Percentiles rank a stretch among this genome's conserved stretches.
These are phyloP conservation scores for Pseudochaenichthys georgianus DNA, from an alignment of 2,797 vertebrate genomes.

Conservation along the genomic window DNA sequence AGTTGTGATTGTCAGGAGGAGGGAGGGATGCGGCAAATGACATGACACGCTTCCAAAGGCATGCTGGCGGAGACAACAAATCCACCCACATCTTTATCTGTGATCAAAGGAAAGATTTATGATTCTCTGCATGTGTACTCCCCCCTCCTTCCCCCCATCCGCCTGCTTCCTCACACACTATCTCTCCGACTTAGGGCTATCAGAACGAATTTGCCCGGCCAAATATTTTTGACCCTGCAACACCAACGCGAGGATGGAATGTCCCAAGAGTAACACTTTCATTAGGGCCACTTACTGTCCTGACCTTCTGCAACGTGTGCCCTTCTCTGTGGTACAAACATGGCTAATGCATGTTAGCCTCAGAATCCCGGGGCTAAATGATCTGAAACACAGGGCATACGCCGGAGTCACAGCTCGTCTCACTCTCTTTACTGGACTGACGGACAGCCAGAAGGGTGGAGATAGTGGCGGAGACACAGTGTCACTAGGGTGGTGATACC, in stretches of 20 bases:
- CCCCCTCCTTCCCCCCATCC: slow-evolving; percentile 35
- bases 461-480: slow-evolving; percentile 21
- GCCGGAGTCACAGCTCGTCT: slow-evolving; percentile 60
- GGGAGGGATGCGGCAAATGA: slow-evolving; percentile 63
- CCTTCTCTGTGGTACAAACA: slow-evolving; percentile 64
- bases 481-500: slow-evolving; percentile 21
- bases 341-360: slow-evolving; percentile 39
- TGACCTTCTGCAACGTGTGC: slow-evolving; percentile 67
- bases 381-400: slow-evolving; percentile 33
- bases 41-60: slow-evolving; percentile 70
- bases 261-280: slow-evolving; percentile 76
- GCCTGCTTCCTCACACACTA: slow-evolving; percentile 54
- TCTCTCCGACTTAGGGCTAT: slow-evolving; percentile 67
- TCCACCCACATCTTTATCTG: slow-evolving; percentile 71
- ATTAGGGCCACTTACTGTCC: slow-evolving; percentile 76
- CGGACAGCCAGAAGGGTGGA: slow-evolving; percentile 31
- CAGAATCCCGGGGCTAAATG: slow-evolving; percentile 50
- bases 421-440: slow-evolving; percentile 28
- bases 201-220: slow-evolving; percentile 65
- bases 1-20: slow-evolving; percentile 65
- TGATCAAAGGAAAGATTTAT: slow-evolving; percentile 74
- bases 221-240: slow-evolving; percentile 60
- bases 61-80: slow-evolving; percentile 66
- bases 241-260: slow-evolving; percentile 56
- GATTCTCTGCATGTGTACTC: slow-evolving; percentile 61